Conservation (phyloP, 2,113 vertebrate genomes). For the Furnarius figulus region DNA sequence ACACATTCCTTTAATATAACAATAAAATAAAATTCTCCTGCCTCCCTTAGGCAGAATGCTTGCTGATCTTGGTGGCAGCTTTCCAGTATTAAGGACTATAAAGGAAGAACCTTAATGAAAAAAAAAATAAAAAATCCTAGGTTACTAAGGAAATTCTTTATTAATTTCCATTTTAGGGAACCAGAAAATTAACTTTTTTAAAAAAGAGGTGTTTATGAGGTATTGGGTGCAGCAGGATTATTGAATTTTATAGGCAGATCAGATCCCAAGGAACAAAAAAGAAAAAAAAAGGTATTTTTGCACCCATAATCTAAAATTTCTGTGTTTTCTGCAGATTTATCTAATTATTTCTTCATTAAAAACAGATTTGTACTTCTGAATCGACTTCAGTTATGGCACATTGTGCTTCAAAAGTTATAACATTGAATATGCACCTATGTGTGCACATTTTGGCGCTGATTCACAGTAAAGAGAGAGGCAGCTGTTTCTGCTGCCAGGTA, state of each 20-base stretch:
- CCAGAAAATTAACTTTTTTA: neutral
- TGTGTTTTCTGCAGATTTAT: neutral
- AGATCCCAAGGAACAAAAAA: neutral
- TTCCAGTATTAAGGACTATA: neutral
- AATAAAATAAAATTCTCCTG: neutral
- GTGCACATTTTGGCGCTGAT: neutral
- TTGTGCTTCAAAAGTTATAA: neutral
- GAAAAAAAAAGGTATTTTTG: neutral
- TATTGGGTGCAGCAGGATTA: neutral
- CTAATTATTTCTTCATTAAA: neutral
- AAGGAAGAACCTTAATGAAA: neutral
- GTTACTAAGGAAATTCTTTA: neutral
- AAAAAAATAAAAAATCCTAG: neutral
- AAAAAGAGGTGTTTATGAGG: neutral
- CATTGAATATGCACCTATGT: neutral
- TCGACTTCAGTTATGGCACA: neutral
- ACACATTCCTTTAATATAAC: neutral
- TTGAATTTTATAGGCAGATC: neutral
- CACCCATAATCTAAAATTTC: neutral
- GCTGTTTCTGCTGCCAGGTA: neutral
- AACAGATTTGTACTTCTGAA: neutral
- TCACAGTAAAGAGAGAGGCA: neutral
- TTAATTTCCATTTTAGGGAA: neutral
- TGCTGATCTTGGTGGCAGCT: neutral
- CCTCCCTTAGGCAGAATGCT: neutral